These are phyloP conservation scores for Andricus quercusramuli DNA, from an alignment of 2,888 invertebrate species.

Conservation along the genomic window DNA sequence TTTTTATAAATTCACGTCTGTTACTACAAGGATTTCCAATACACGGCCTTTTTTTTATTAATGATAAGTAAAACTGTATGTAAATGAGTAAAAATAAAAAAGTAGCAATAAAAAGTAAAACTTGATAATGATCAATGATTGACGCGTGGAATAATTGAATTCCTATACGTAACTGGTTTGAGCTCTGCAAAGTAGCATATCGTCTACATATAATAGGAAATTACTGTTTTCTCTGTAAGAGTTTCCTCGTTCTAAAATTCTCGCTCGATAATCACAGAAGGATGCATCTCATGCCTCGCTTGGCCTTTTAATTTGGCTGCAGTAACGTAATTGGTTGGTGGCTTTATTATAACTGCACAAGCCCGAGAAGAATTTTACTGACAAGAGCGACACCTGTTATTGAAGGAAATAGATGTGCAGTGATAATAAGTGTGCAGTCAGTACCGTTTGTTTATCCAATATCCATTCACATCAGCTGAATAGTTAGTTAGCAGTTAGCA, in stretches of 20 bases:
- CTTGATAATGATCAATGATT: neutral
- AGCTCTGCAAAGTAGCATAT: neutral
- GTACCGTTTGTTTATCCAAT: neutral
- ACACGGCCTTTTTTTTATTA: too few species aligned
- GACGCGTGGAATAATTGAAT: neutral
- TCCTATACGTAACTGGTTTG: neutral
- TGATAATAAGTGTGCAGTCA: neutral
- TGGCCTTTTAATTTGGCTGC: neutral
- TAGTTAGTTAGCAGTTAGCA: neutral
- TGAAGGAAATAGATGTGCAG: constrained; percentile 1
- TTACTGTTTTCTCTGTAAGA: neutral
- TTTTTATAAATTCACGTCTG: too few species aligned
- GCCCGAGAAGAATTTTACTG: neutral
- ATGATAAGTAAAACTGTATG: neutral
- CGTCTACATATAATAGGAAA: neutral
- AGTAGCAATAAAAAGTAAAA: too few species aligned
- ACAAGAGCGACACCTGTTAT: neutral
- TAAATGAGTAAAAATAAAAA: too few species aligned
- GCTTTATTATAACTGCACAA: neutral
- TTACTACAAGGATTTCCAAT: too few species aligned
- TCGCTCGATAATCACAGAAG: neutral
- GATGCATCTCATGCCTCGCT: neutral
- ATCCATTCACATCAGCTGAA: neutral
- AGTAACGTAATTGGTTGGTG: neutral
- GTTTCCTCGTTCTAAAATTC: neutral